Conservation (phyloP, 2,113 vertebrate genomes). For the Ophiodon elongatus region DNA sequence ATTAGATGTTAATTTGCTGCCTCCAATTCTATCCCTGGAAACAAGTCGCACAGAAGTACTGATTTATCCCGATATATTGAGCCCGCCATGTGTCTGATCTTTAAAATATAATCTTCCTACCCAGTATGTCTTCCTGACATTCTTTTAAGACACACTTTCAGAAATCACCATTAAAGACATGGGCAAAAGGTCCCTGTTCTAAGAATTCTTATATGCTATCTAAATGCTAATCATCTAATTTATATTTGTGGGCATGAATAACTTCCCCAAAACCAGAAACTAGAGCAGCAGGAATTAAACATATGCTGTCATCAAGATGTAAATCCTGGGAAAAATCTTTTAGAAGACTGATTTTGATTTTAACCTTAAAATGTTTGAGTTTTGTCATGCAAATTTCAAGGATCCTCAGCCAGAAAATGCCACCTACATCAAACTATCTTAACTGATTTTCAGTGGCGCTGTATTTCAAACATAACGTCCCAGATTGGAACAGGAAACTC, state of each 20-base stretch:
- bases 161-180: slow-evolving; percentile 62
- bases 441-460: neutral
- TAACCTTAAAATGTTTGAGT: slow-evolving; percentile 20
- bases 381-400: slow-evolving; percentile 36
- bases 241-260: slow-evolving; percentile 71
- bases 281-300: slow-evolving; percentile 35
- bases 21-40: slow-evolving; percentile 33
- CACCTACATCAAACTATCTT: neutral
- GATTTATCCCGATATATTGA: slow-evolving; percentile 45
- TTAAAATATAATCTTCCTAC: slow-evolving; percentile 59
- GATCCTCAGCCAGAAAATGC: neutral
- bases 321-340: slow-evolving; percentile 27
- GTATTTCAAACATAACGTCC: neutral
- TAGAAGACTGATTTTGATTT: slow-evolving; percentile 20
- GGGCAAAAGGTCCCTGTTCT: slow-evolving; percentile 50
- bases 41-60: slow-evolving; percentile 16
- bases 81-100: slow-evolving; percentile 53
- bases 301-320: slow-evolving; percentile 49
- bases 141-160: slow-evolving; percentile 56
- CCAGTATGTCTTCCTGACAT: slow-evolving; percentile 47
- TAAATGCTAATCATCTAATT: slow-evolving; percentile 80
- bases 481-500: neutral
- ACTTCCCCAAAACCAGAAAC: slow-evolving; percentile 50
- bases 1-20: slow-evolving; percentile 42
- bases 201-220: slow-evolving; percentile 57